Base-by-base conservation (phyloP, 2,797 vertebrate genomes). In the Myripristis jacobus region DNA sequence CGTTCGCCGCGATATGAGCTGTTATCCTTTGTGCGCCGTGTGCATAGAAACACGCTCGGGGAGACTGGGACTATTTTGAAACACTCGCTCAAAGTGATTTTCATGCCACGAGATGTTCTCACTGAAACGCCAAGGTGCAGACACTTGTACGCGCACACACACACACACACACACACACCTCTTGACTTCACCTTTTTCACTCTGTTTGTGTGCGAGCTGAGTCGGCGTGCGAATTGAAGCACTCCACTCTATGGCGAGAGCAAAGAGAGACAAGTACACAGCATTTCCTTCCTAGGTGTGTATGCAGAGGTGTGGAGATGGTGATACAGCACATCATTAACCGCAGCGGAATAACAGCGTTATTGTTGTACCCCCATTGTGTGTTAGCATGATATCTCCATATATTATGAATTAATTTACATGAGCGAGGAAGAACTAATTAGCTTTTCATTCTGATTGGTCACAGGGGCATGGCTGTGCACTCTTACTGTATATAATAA, bases 1-100 rank as follows among this genome's bases (percentile, higher is more conserved):
- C 1, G 29, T 41, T 10, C 6, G 27, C 13, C 6, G 19, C 65
- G 54, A 55, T 12, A 8, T 31, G 4, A 31, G 31, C 31, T 31
- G 31, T 31, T 31, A 31, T 7, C 29, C 29, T 3, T n/a, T n/a
- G 29, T 3, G 29, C 29, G 25, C 16, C 2, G 44, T 52, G 25
- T 54, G 66, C 12, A 34, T 22, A 61, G 31, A 63, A 76, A 68
- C n/a, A 21, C 31, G n/a, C 31, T 9, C 19, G n/a, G n/a, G n/a
- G n/a, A 25, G 25, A 52, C 34, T 3, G 6, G n/a, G n/a, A n/a
- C n/a, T n/a, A n/a, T n/a, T n/a, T n/a, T n/a, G n/a, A n/a, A n/a
- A n/a, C n/a, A n/a, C n/a, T n/a, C n/a, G n/a, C n/a, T n/a, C n/a
- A n/a, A n/a, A n/a, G n/a, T n/a, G n/a, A n/a, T n/a, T n/a, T n/a